Conservation (phyloP, 1,140 invertebrate species). For the Caenorhabditis tropicalis region DNA sequence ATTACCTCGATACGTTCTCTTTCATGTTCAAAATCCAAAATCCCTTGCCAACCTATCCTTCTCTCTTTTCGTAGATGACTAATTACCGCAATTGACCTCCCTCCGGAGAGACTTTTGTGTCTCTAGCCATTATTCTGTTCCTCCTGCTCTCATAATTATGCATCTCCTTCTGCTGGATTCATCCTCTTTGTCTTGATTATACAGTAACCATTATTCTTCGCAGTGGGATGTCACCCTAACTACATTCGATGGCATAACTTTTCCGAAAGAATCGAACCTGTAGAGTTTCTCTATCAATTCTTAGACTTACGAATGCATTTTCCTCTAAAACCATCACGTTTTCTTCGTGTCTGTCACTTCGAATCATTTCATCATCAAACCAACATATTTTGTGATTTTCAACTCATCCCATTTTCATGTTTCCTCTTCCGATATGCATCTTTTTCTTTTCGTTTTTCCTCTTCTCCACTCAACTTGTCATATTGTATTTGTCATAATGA, state of each 20-base stretch:
- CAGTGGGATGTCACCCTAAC: background rate
- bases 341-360: background rate
- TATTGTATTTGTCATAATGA: background rate
- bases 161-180: background rate
- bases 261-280: no score
- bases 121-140: conserved; percentile 2
- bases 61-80: background rate
- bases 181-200: conserved; percentile 14
- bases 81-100: conserved; percentile 36
- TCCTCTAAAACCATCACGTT: no score
- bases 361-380: background rate
- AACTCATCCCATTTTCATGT: background rate
- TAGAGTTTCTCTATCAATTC: no score
- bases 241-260: no score
- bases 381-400: background rate
- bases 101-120: no score
- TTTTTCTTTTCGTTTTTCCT: no score
- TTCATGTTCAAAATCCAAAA: background rate
- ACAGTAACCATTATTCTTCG: conserved; percentile 13
- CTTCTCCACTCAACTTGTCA: conserved; percentile 30
- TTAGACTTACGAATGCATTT: no score
- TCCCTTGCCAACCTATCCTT: background rate
- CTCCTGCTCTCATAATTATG: conserved; percentile 21
- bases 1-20: background rate
- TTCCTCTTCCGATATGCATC: background rate